Base-by-base conservation (phyloP, 37 sponge, comb jelly and placozoan species). In the Ephydatia muelleri region DNA sequence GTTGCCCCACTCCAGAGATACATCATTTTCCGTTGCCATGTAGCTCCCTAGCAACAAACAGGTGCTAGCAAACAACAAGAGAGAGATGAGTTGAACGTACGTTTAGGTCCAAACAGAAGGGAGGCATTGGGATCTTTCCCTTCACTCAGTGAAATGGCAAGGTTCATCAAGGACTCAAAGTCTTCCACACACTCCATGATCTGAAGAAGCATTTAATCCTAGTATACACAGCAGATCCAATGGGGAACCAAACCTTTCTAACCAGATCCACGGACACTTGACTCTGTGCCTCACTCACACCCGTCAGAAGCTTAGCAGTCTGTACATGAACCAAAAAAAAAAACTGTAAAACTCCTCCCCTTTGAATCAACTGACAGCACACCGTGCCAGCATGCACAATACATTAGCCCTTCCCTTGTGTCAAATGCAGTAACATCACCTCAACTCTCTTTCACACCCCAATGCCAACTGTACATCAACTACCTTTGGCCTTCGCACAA, bases 101-200 rank as follows among this genome's bases (percentile, higher is more conserved):
- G 65, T 49, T 33, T 71, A 29, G 34, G 32, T 6, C 87, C 87
- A 47, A 87, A 57, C 21, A 87, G 68, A 2, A 40, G 75, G 26
- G 83, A 70, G 22, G 70, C 32, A 28, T 40, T 69, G 31, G 83
- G 78, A 26, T 64, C 40, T 8, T 77, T 43, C 22, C 78, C 83
- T 70, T 88, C 78, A 33, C 76, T 25, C 28, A 88, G 36, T 12
- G 88, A 82, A 29, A 67, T 31, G 48, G 83, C 67, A 27, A 88
- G 38, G 30, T 36, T 68, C 27, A 88, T 65, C 23, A 88, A 49
- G 25, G 83, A 88, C 21, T 88, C 83, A 21, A 88, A 66, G 40
- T 88, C 88, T 23, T 78, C 72, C 57, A 77, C 57, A 82, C 78
- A 82, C 31, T 25, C 33, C 11, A 71, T 32, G 48, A 88, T 26